A percentile compares a stretch with the other conserved stretches of the same genome.
Conservation (phyloP, 30 jellyfish, hydroid and myxozoan species). For the Turritopsis rubra region DNA sequence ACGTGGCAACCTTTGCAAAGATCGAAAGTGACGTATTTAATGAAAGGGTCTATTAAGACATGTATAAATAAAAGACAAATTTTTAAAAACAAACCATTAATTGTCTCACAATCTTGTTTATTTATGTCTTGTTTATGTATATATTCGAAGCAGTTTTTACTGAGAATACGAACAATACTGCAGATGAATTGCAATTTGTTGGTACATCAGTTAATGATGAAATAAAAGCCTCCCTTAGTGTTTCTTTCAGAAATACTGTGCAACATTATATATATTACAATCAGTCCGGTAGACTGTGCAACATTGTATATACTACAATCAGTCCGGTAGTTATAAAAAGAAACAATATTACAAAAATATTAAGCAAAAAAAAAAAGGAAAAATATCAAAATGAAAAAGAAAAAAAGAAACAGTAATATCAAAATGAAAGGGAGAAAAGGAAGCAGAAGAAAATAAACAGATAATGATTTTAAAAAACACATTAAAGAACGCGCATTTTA, state of each 20-base stretch:
- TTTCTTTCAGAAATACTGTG: neutral
- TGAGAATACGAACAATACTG: too few relatives aligned
- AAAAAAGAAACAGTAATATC: neutral
- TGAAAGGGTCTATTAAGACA: too few relatives aligned
- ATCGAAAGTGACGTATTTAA: too few relatives aligned
- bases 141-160: too few relatives aligned
- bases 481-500: conserved; percentile 13
- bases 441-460: neutral
- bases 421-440: neutral
- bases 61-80: too few relatives aligned
- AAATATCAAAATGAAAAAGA: conserved; percentile 3
- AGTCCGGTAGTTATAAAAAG: neutral
- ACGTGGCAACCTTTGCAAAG: too few relatives aligned
- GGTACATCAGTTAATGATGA: neutral
- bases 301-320: neutral
- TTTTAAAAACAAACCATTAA: too few relatives aligned
- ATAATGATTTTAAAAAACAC: neutral
- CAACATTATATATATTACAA: neutral
- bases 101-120: too few relatives aligned
- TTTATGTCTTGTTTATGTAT: too few relatives aligned
- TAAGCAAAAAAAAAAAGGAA: neutral
- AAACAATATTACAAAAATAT: neutral
- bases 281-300: neutral
- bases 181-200: conserved; percentile 1
- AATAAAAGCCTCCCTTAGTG: neutral